Base-by-base conservation (phyloP, 2,113 vertebrate genomes). In the Microcebus tavaratra region DNA sequence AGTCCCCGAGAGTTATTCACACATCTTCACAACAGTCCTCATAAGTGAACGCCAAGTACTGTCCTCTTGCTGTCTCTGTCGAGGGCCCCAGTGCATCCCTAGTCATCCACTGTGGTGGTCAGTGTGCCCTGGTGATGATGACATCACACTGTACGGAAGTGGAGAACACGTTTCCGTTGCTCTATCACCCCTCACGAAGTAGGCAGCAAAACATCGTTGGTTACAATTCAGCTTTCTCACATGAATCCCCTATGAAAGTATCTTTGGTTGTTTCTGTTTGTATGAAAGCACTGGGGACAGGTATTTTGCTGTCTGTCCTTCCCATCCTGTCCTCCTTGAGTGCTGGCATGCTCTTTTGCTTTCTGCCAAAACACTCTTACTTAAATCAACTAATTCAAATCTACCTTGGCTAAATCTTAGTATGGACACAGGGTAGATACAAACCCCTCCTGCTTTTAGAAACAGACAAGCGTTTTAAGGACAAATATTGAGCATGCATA, bases 401-500 rank as follows among this genome's bases (percentile, higher is more conserved):
- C 1, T 13, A 53, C 39, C n/a, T 5, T 14, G 39, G 9, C 63
- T 48, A 21, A 75, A 20, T 67, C 29, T 75, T 59, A 61, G 36
- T 39, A 34, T 12, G 27, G 39, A 65, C 13, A n/a, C 9, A 21
- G 2, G 14, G 1, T 65, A 17, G 42, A 39, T 7, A 78, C 39
- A 61, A 73, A 29, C 25, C 50, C 34, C 20, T 88, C 20, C 2
- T 20, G 23, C 10, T 84, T 75, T 90, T 59, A 78, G 81, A 50
- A 89, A 61, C 27, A 92, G 34, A 90, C 12, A 61, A 53, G 6
- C 8, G 21, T 92, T 83, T 87, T 78, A 82, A 90, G 92, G 39
- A 68, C 29, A 80, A 65, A 78, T 67, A 57, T 25, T 86, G 27
- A 96, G 20, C 34, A 34, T 91, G 59, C 18, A 13, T 73, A 63